Base-by-base conservation (phyloP, 2,113 vertebrate genomes). In the Notothenia coriiceps region DNA sequence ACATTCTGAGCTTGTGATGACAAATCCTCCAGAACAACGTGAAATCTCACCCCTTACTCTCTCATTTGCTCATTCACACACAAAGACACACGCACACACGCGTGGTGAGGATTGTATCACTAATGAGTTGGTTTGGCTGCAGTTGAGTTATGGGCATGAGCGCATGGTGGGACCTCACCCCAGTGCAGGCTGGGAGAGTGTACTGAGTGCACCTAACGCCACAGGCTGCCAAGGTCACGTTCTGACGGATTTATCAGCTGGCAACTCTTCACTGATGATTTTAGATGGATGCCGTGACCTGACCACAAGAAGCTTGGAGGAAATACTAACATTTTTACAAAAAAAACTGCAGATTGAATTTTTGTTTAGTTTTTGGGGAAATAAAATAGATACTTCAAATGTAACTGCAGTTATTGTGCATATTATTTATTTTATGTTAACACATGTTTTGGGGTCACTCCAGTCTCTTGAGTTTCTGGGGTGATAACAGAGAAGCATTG, bases 41-140 rank as follows among this genome's bases (percentile, higher is more conserved):
- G 82, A 93, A 90, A 93, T 91, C 89, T 89, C 85, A 85, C 89
- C 84, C 82, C 50, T 77, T 73, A 62, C 82, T 60, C 66, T 59
- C 81, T 77, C 85, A 61, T 73, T 74, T 50, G 29, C 79, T 59
- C 82, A 47, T 60, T 65, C 57, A 68, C n/a, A 83, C 78, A 80
- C 68, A 74, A 77, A 79, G 69, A 72, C 65, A 52, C 29, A 67
- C 81, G 61, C 78, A 69, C 70, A 56, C 73, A 74, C 57, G 80
- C 81, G 44, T 76, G 60, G 79, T 68, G 87, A 86, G 80, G 85
- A 83, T 89, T 87, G 73, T 92, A 86, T 83, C 85, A 85, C 90
- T 94, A 95, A 95, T 93, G 93, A 94, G 90, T 82, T 91, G 91
- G 93, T 93, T 94, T 95, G 94, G 93, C 94, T 83, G 79, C 52